These are phyloP conservation scores for Glareola pratincola DNA, from an alignment of 2,113 vertebrate genomes.

Conservation along the genomic window DNA sequence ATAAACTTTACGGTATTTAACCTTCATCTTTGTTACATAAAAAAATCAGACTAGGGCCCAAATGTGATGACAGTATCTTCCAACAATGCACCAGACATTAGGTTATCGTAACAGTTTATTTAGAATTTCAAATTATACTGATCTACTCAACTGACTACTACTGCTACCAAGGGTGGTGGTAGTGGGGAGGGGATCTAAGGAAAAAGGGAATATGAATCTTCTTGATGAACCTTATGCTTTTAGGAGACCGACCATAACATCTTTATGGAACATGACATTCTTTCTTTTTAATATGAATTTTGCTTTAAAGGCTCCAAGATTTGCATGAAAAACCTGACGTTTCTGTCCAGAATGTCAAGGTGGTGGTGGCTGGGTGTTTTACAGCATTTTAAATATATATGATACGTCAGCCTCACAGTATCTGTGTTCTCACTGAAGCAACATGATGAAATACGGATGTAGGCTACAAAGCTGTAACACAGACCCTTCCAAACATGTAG, in stretches of 20 bases:
- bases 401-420: neutral
- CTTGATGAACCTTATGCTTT: neutral
- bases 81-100: neutral
- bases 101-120: fast-evolving
- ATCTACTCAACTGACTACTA: neutral
- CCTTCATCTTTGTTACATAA: neutral
- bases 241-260: neutral
- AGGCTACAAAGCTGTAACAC: neutral
- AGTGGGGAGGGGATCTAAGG: too few species aligned
- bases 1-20: neutral
- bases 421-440: neutral
- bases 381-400: neutral
- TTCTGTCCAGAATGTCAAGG: neutral
- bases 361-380: neutral
- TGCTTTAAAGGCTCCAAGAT: neutral
- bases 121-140: neutral
- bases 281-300: neutral
- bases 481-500: neutral
- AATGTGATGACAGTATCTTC: neutral
- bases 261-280: neutral
- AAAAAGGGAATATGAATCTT: neutral
- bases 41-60: neutral
- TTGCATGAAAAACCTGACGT: neutral
- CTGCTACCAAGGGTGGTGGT: neutral
- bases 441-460: neutral